Conservation (phyloP, 1,140 invertebrate genomes). For the Luehdorfia chinensis region DNA sequence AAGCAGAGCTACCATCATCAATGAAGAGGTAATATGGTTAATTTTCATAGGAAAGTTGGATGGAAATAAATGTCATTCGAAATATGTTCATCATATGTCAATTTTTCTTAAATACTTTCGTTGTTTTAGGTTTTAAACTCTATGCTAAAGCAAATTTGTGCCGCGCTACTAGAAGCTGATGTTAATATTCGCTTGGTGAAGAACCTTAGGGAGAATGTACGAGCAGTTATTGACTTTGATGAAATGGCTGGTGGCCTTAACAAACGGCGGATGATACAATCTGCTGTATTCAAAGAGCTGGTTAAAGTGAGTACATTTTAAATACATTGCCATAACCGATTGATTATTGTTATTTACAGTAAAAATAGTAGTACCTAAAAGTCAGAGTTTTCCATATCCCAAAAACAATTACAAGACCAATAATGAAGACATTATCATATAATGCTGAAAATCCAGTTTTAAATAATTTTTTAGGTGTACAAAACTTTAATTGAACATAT, state of each 20-base stretch:
- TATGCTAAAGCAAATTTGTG: slow-evolving; percentile 99
- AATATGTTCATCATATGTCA: slow-evolving; percentile 2
- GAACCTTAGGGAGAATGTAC: slow-evolving; percentile 98
- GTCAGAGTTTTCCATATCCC: neutral
- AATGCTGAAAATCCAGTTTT: no score
- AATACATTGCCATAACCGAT: neutral
- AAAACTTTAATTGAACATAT: no score
- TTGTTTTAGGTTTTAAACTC: slow-evolving; percentile 93
- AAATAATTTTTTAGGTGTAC: no score
- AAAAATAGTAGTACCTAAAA: neutral
- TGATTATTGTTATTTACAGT: neutral
- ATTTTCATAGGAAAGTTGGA: neutral
- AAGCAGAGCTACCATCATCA: slow-evolving; percentile 99
- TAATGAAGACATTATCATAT: no score
- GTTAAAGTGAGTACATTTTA: slow-evolving; percentile 91
- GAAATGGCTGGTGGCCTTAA: slow-evolving; percentile 99
- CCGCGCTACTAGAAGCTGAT: slow-evolving; percentile 98
- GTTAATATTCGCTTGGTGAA: slow-evolving; percentile 99
- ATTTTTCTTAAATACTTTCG: slow-evolving; percentile 15
- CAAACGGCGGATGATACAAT: slow-evolving; percentile 99
- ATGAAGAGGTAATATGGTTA: slow-evolving; percentile 90
- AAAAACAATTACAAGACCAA: no score
- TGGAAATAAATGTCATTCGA: neutral
- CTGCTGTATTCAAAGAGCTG: slow-evolving; percentile 98
- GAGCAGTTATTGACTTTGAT: slow-evolving; percentile 98